Evolutionary conservation across 2,888 invertebrate species (phyloP), one percentile per base, ranked within the genome.

Genomic region (Priocnemis perturbator): DNA sequence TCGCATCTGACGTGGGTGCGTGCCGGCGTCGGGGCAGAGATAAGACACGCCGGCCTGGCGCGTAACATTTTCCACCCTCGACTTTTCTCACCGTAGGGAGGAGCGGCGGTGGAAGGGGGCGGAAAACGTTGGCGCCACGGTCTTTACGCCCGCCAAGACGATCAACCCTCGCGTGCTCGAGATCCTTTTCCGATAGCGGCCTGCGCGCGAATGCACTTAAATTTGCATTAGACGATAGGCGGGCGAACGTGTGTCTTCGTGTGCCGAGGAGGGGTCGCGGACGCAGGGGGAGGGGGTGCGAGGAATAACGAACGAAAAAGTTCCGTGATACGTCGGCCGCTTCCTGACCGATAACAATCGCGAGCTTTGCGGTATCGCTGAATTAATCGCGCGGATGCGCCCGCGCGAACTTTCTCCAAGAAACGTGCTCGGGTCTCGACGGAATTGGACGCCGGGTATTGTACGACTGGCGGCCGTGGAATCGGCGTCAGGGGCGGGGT

Each of bases 141-240:
- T 50, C n/a, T 50, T 50, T 50, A 50, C 50, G 50, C 50, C 9
- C 23, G 23, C 55, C 55, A 45, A 59, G 59, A 59, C 59, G 59
- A 47, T 20, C 59, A 19, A 3, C 45, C 37, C 37, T 59, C 19
- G 45, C 59, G 59, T 59, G 59, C 59, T 20, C 44, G 45, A 59
- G 59, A 59, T 59, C 44, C 47, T 23, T 20, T 21, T 17, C 17
- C 26, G 26, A 55, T 23, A 23, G 23, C 23, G 26, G 23, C 4
- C 37, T 37, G 37, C 55, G 55, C 21, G 55, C 26, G n/a, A 20
- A 26, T 55, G 55, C 55, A 23, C 23, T 20, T 55, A 55, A 55
- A 55, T 55, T 55, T 23, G 26, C 55, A 55, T 55, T 20, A 23
- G 21, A 23, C 55, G 55, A 21, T 15, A 26, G 23, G 20, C 50